phyloP scores from a whole-genome alignment of 2,888 invertebrate genomes.

The Anticlea derivata region DNA sequence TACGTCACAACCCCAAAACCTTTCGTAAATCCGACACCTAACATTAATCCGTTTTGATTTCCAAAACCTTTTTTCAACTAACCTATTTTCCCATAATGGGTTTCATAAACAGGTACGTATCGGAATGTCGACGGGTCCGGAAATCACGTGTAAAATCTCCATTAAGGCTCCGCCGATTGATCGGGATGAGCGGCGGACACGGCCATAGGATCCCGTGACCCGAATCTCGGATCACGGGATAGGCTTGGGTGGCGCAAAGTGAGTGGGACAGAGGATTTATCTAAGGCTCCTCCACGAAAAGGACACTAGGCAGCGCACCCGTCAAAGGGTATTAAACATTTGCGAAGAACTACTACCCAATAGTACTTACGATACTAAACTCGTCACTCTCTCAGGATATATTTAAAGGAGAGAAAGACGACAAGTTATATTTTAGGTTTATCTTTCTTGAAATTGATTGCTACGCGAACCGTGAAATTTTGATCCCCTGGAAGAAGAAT shows the following conservation, averaged over 20 bases:
- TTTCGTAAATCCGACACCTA: conserved; percentile 6
- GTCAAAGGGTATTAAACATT: too few species aligned
- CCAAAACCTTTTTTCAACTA: conserved; percentile 20
- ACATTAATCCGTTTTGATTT: conserved; percentile 7
- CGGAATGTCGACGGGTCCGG: conserved; percentile 53
- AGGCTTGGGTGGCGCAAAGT: conserved; percentile 40
- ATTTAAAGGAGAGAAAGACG: too few species aligned
- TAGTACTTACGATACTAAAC: too few species aligned
- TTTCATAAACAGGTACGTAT: conserved; percentile 58
- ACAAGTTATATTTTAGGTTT: too few species aligned
- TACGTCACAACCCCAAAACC: too few species aligned
- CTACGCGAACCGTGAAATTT: conserved; percentile 63
- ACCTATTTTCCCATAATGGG: conserved; percentile 49
- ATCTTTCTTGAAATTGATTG: conserved; percentile 49
- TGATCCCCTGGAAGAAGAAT: conserved; percentile 65
- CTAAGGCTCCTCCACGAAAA: background rate
- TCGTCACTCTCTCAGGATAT: too few species aligned
- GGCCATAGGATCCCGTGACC: conserved; percentile 74
- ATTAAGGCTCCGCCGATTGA: conserved; percentile 76
- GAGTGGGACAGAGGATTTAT: conserved; percentile 1
- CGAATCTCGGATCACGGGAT: conserved; percentile 61
- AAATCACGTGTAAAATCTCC: conserved; percentile 82
- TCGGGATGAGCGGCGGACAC: conserved; percentile 77
- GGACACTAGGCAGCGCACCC: too few species aligned
- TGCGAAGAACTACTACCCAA: too few species aligned